A percentile compares a stretch with the other conserved stretches of the same genome.
Evolutionary conservation across 2,888 invertebrate genomes (phyloP).

Genomic region (Trilocha varians): DNA sequence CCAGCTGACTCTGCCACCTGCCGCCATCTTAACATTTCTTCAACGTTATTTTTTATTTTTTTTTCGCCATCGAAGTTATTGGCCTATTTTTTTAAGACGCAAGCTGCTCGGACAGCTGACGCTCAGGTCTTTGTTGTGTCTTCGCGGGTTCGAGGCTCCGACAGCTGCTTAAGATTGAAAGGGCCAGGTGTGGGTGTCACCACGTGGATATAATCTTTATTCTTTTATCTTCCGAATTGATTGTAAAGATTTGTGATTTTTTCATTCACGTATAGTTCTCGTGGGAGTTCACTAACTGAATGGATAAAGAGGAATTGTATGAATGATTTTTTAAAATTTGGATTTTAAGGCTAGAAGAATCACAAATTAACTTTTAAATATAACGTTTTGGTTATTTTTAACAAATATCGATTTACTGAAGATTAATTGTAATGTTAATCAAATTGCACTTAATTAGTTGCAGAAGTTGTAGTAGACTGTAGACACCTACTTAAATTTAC

Average conservation of each 20-base stretch:
- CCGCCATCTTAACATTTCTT: slow-evolving; percentile 43
- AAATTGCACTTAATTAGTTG: too few species aligned
- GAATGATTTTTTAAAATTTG: too few species aligned
- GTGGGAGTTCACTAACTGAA: neutral
- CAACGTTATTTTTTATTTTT: slow-evolving; percentile 50
- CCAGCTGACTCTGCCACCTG: slow-evolving; percentile 66
- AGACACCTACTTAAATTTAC: too few species aligned
- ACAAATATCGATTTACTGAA: too few species aligned
- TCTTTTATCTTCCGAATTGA: neutral
- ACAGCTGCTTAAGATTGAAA: slow-evolving; percentile 48
- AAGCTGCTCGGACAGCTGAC: slow-evolving; percentile 67
- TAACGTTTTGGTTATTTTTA: too few species aligned
- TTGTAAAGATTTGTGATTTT: neutral
- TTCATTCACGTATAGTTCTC: neutral
- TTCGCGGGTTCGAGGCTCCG: slow-evolving; percentile 14
- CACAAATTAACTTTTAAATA: too few species aligned
- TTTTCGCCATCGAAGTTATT: slow-evolving; percentile 68
- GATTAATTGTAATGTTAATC: too few species aligned
- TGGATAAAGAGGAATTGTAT: neutral
- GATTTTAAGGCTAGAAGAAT: too few species aligned
- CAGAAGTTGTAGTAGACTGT: too few species aligned
- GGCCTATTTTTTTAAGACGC: slow-evolving; percentile 71
- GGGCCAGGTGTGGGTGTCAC: slow-evolving; percentile 50
- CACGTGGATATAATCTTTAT: slow-evolving; percentile 31
- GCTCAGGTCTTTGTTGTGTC: slow-evolving; percentile 26